These are phyloP conservation scores for Brachionus rubens DNA, from an alignment of 1,140 invertebrate genomes.

Conservation along the genomic window DNA sequence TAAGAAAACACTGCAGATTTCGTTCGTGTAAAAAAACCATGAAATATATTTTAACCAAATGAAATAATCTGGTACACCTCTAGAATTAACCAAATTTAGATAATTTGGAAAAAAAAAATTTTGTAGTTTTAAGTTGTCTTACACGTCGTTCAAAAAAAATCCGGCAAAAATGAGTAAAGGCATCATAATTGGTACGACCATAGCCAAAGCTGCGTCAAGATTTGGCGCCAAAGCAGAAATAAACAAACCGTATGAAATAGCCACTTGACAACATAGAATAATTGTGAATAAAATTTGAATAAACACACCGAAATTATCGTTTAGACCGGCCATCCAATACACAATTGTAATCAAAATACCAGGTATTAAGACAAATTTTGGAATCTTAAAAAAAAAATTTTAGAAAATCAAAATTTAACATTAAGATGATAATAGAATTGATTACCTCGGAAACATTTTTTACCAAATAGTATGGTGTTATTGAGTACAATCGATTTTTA, in stretches of 20 bases:
- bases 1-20: not conserved
- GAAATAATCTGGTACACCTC: conserved; percentile 6
- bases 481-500: conserved; percentile 36
- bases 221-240: conserved; percentile 23
- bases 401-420: not conserved
- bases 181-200: conserved; percentile 83
- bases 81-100: not conserved
- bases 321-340: conserved; percentile 77
- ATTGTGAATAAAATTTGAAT: conserved; percentile 4
- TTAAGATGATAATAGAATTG: not conserved
- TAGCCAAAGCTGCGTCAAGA: conserved; percentile 68
- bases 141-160: conserved; percentile 80
- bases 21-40: conserved; percentile 43
- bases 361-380: conserved; percentile 45
- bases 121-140: not conserved
- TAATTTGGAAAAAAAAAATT: not conserved
- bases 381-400: conserved; percentile 65
- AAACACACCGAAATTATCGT: conserved; percentile 60
- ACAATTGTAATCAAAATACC: conserved; percentile 63
- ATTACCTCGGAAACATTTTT: conserved; percentile 26
- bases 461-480: conserved; percentile 46
- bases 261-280: conserved; percentile 21
- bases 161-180: conserved; percentile 90
- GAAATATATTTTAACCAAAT: conserved; percentile 47
- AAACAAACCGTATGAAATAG: conserved; percentile 62